These are phyloP conservation scores for Sebastes kiyomatsui DNA, from an alignment of 2,797 vertebrate genomes.

Conservation along the genomic window DNA sequence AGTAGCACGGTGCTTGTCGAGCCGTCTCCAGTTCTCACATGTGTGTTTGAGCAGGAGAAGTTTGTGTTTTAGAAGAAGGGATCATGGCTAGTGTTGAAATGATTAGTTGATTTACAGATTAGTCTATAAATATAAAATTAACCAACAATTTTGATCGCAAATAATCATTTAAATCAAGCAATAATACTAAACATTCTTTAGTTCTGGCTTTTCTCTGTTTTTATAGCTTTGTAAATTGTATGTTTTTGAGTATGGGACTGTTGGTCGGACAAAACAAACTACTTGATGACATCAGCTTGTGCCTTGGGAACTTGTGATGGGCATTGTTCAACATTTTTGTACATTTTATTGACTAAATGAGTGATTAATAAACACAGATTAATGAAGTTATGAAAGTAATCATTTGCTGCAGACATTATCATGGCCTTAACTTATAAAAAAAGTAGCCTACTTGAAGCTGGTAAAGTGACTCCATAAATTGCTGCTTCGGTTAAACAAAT, in stretches of 20 bases:
- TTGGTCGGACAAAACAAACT: not conserved
- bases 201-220: not conserved
- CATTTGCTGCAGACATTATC: not conserved
- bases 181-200: not conserved
- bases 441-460: not conserved
- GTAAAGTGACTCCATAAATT: not conserved
- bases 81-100: not conserved
- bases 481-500: not conserved
- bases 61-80: not conserved
- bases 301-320: not conserved
- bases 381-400: not conserved
- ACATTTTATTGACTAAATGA: not conserved
- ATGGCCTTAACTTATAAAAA: not conserved
- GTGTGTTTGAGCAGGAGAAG: not conserved
- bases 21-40: not conserved
- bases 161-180: not conserved
- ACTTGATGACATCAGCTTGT: not conserved
- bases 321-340: not conserved
- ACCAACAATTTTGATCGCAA: not conserved
- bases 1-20: not conserved
- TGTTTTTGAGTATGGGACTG: not conserved
- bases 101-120: accelerated
- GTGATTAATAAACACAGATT: not conserved
- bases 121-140: no score
- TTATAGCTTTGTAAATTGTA: not conserved